phyloP scores from a whole-genome alignment of 92 coral and sea anemone genomes.

The Siderastrea siderea region DNA sequence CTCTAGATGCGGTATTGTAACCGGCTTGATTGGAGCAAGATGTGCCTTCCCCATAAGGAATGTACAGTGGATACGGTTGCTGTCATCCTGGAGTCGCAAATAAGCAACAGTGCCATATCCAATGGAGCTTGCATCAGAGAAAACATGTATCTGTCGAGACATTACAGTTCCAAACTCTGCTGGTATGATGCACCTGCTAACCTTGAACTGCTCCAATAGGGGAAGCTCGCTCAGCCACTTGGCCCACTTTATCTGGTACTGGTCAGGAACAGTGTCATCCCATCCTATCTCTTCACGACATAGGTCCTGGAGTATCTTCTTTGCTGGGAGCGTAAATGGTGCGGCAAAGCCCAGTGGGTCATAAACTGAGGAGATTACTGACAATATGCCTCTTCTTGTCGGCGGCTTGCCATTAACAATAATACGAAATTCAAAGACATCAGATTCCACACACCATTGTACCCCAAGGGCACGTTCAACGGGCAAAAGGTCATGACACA shows the following conservation, averaged over 20 bases:
- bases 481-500: constrained; percentile 47
- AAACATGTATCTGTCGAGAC: constrained; percentile 55
- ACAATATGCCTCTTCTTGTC: constrained; percentile 67
- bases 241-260: constrained; percentile 53
- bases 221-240: constrained; percentile 61
- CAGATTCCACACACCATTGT: constrained; percentile 72
- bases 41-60: constrained; percentile 62
- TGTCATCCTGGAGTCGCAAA: constrained; percentile 37
- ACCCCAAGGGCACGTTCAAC: constrained; percentile 71
- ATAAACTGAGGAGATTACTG: constrained; percentile 59
- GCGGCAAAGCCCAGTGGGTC: constrained; percentile 74
- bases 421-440: constrained; percentile 47
- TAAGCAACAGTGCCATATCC: constrained; percentile 66
- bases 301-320: constrained; percentile 75
- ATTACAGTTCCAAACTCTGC: constrained; percentile 59
- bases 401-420: constrained; percentile 18
- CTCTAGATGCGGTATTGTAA: too few relatives aligned
- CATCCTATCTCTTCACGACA: constrained; percentile 61
- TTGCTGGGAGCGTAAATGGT: constrained; percentile 71
- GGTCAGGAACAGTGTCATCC: constrained; percentile 63
- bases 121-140: constrained; percentile 62
- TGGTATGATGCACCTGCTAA: constrained; percentile 66
- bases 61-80: constrained; percentile 41
- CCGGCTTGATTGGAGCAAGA: too few relatives aligned
- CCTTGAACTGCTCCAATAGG: constrained; percentile 36